These are phyloP conservation scores for Murina feae DNA, from an alignment of 2,113 vertebrate genomes.

Conservation along the genomic window DNA sequence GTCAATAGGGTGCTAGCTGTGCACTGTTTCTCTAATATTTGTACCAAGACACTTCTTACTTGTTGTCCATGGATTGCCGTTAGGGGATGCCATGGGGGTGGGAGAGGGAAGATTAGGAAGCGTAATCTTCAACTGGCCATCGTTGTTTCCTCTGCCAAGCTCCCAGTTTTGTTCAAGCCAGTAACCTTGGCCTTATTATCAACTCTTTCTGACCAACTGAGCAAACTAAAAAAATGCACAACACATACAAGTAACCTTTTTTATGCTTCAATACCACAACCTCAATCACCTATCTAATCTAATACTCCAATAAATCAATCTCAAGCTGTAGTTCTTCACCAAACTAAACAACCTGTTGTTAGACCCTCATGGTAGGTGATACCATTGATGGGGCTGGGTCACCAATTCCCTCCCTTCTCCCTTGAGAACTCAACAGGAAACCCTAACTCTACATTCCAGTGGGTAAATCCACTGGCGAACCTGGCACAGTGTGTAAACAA, in stretches of 20 bases:
- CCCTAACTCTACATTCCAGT: neutral
- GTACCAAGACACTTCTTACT: neutral
- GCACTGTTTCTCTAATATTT: neutral
- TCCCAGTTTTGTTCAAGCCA: neutral
- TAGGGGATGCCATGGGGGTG: fast-evolving
- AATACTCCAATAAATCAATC: neutral
- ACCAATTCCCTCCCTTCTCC: neutral
- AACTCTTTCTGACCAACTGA: neutral
- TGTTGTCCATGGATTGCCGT: neutral
- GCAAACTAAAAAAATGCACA: neutral
- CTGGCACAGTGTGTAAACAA: fast-evolving
- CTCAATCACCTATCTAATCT: neutral
- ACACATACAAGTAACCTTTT: neutral
- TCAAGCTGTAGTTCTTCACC: neutral
- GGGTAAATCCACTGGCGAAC: neutral
- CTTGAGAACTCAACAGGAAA: neutral
- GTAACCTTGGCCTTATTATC: neutral
- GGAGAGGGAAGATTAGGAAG: neutral
- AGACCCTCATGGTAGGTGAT: neutral
- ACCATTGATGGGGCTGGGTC: neutral
- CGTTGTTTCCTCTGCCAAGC: neutral
- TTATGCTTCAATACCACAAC: neutral
- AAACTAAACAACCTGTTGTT: neutral
- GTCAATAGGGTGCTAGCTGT: neutral
- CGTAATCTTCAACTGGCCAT: neutral